Evolutionary conservation across 2,113 vertebrate species (phyloP).

Genomic region (Cricetomys ansorgei): DNA sequence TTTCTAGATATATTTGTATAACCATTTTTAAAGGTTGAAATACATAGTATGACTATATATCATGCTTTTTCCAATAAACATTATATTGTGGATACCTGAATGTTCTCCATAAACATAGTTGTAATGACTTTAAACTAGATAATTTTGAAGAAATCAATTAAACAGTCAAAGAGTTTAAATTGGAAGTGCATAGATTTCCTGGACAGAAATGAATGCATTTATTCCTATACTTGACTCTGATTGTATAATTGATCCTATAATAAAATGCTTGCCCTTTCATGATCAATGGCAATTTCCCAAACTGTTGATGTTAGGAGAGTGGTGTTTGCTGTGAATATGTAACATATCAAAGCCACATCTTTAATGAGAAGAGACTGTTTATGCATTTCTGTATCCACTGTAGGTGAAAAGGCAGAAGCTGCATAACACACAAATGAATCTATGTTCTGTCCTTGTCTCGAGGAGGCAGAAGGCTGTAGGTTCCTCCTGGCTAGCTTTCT

Average conservation of each 20-base stretch:
- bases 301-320: neutral
- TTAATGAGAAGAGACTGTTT: neutral
- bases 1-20: slow-evolving; percentile 5
- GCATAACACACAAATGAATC: neutral
- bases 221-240: neutral
- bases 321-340: neutral
- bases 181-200: neutral
- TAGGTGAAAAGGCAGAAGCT: neutral
- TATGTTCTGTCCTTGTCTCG: slow-evolving; percentile 18
- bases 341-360: neutral
- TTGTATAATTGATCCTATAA: neutral
- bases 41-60: neutral
- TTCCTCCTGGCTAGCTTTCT: neutral
- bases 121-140: slow-evolving; percentile 19
- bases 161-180: slow-evolving; percentile 48
- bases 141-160: slow-evolving; percentile 48
- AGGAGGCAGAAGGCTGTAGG: neutral
- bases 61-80: neutral
- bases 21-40: neutral
- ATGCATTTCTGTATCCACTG: neutral
- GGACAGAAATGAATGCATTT: neutral
- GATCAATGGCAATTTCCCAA: slow-evolving; percentile 17
- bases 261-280: neutral
- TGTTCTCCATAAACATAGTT: slow-evolving; percentile 30
- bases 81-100: neutral